Conservation (phyloP, 2,797 vertebrate genomes). For the Gymnothorax reevesii region DNA sequence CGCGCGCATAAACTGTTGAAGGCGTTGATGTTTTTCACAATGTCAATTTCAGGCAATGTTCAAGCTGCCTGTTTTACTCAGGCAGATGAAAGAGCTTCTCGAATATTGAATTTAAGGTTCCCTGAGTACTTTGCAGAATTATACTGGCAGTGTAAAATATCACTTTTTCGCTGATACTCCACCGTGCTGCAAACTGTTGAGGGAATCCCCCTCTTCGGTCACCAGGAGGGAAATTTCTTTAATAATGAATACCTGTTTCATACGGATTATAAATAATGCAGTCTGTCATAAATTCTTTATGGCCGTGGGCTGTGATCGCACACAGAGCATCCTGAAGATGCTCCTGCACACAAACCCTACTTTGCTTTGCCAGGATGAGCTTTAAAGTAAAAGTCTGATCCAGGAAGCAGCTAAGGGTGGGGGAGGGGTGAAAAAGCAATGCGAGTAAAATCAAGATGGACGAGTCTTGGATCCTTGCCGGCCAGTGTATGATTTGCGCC, state of each 20-base stretch:
- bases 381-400: neutral
- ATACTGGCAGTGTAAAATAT: conserved; percentile 27
- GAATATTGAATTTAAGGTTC: conserved; percentile 30
- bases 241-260: conserved; percentile 55
- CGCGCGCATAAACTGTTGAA: neutral
- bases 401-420: neutral
- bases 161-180: neutral
- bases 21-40: neutral
- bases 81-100: neutral
- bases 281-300: conserved; percentile 48
- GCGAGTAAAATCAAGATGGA: neutral
- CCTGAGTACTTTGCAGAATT: conserved; percentile 30
- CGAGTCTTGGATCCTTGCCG: neutral
- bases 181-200: neutral
- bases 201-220: conserved; percentile 28
- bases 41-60: neutral
- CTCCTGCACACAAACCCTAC: neutral
- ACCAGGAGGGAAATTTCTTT: conserved; percentile 21
- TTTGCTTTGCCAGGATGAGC: neutral
- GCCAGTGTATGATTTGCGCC: neutral
- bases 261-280: conserved; percentile 57
- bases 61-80: neutral
- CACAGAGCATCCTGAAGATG: neutral
- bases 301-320: neutral
- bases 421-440: neutral